Conservation (phyloP, 2,113 vertebrate species). For the Rhegmatorhina hoffmannsi region DNA sequence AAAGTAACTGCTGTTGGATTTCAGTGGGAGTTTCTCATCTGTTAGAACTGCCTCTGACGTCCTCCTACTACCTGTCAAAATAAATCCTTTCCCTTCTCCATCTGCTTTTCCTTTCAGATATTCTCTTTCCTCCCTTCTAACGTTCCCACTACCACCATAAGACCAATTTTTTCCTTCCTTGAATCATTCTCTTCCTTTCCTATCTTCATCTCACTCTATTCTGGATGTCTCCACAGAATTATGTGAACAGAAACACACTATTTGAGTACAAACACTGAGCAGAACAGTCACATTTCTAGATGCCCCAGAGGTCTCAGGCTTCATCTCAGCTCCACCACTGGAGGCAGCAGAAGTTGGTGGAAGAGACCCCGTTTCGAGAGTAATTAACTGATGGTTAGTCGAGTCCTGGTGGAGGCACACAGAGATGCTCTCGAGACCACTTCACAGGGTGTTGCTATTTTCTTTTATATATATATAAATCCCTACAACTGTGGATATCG, state of each 20-base stretch:
- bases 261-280: not conserved
- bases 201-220: not conserved
- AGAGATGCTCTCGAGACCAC: not conserved
- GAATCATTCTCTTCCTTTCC: not conserved
- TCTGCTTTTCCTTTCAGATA: not conserved
- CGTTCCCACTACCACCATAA: not conserved
- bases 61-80: not conserved
- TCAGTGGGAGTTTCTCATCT: not conserved
- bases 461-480: not conserved
- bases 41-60: not conserved
- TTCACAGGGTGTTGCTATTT: not conserved
- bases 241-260: not conserved
- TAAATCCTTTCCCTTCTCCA: not conserved
- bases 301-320: not conserved
- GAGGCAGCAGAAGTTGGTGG: not conserved
- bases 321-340: not conserved
- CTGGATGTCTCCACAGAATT: not conserved
- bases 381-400: rapidly evolving
- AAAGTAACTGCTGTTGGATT: not conserved
- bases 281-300: not conserved
- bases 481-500: not conserved
- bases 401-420: not conserved
- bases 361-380: not conserved
- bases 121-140: not conserved
- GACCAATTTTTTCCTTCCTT: not conserved